A percentile compares a stretch with the other conserved stretches of the same genome.
Conservation (phyloP, 1,140 invertebrate species). For the Drosophila varians region DNA sequence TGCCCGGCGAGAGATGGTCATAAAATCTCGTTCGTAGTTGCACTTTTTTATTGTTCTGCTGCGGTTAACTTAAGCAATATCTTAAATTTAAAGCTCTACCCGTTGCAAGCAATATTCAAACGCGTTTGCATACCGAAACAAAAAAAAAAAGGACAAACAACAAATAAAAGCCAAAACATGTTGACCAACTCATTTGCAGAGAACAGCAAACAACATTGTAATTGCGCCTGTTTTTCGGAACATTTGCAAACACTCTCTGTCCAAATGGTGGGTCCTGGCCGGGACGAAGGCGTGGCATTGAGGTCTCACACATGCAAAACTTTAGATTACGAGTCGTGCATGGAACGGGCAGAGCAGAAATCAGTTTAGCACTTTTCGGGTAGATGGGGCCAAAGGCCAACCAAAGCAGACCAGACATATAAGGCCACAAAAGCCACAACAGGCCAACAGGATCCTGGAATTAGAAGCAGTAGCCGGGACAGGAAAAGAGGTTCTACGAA, state of each 20-base stretch:
- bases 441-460: conserved; percentile 26
- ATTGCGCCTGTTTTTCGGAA: conserved; percentile 60
- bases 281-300: conserved; percentile 35
- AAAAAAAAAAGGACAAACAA: neutral
- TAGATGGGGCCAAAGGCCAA: conserved; percentile 6
- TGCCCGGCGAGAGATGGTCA: neutral
- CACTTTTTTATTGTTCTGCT: neutral
- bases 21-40: neutral
- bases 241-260: conserved; percentile 36
- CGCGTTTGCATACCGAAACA: conserved; percentile 7
- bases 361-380: conserved; percentile 66
- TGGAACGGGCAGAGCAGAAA: conserved; percentile 42
- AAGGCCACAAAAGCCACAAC: conserved; percentile 52
- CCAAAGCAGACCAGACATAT: conserved; percentile 13
- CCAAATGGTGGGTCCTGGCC: neutral
- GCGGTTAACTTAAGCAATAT: neutral
- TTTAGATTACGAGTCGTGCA: conserved; percentile 59
- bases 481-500: conserved; percentile 1
- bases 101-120: conserved; percentile 15
- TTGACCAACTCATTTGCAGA: conserved; percentile 77
- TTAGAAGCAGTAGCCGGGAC: neutral
- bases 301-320: conserved; percentile 63
- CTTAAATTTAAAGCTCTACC: conserved; percentile 16
- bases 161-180: conserved; percentile 61
- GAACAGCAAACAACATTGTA: conserved; percentile 69